Base-by-base conservation (phyloP, 2,888 invertebrate species). In the Phasia obesa region DNA sequence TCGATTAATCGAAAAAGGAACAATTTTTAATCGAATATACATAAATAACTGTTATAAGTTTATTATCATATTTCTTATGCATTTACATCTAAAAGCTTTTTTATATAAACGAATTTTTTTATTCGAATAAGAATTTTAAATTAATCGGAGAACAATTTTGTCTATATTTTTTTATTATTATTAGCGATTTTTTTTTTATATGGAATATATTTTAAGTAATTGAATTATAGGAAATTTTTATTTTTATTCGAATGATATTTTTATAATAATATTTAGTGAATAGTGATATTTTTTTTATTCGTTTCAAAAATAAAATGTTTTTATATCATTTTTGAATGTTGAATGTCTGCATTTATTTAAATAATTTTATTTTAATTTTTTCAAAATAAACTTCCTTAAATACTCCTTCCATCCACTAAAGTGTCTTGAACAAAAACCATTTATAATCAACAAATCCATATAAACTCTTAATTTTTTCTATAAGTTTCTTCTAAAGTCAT, bases 361-460 rank as follows among this genome's bases (percentile, higher is more conserved):
- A 35, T n/a, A n/a, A n/a, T n/a, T n/a, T n/a, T n/a, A n/a, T 11
- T 35, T 35, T 2, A 42, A 42, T 42, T 42, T 42, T 42, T 15
- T 4, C 17, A 53, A 51, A 62, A 70, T 55, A 5, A 70, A 64
- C 55, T 64, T 64, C 55, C 55, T 23, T 31, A 23, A 27, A 27
- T 59, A 31, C 35, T 64, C 35, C 6, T 15, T 7, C n/a, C 17
- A 64, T 25, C 49, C 21, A 73, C 13, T 49, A 38, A 25, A 65
- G 31, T 69, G 60, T 69, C 67, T 64, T 49, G 21, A 62, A 65
- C 44, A 65, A 62, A 57, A 55, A 31, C n/a, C 67, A 80, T 80
- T 80, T 74, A 74, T 80, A 80, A 80, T 74, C 57, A 67, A 67
- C 73, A 79, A 79, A 79, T 79, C 79, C 73, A 62, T 73, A 74